Evolutionary conservation across 1,140 invertebrate species (phyloP).

Genomic region (Leguminivora glycinivorella): DNA sequence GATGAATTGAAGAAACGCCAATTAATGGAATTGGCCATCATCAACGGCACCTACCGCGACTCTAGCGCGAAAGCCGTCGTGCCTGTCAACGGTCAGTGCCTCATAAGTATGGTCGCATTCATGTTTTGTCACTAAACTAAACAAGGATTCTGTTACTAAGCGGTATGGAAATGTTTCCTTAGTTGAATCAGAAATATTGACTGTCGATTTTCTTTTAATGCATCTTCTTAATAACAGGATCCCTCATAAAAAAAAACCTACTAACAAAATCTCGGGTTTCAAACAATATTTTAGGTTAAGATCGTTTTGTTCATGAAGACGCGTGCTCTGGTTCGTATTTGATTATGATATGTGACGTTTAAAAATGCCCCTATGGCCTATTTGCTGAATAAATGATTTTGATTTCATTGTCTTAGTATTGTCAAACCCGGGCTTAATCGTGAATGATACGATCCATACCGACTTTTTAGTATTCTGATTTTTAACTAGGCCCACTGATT

Average conservation of each 20-base stretch:
- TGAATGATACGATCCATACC: too few relatives aligned
- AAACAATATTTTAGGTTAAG: background rate
- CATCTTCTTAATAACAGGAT: background rate
- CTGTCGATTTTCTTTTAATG: background rate
- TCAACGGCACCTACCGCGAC: slow-evolving; percentile 99
- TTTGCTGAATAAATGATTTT: too few relatives aligned
- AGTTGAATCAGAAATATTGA: background rate
- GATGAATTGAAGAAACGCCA: slow-evolving; percentile 99
- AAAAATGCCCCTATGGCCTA: too few relatives aligned
- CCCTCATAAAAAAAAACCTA: background rate
- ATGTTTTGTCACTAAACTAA: slow-evolving; percentile 75
- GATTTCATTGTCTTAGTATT: too few relatives aligned
- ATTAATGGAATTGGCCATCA: slow-evolving; percentile 99
- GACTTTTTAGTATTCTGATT: background rate
- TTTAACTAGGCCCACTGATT: background rate
- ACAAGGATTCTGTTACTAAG: slow-evolving; percentile 29
- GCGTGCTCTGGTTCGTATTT: too few relatives aligned
- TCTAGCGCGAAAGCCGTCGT: slow-evolving; percentile 91
- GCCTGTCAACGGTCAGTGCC: slow-evolving; percentile 80
- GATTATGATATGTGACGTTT: too few relatives aligned
- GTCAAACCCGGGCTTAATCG: too few relatives aligned
- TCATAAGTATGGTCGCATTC: slow-evolving; percentile 75
- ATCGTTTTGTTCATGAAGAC: too few relatives aligned
- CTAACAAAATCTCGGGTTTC: background rate
- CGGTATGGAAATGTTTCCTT: background rate